phyloP scores from a whole-genome alignment of 2,888 invertebrate genomes.

The Acrobasis suavella region DNA sequence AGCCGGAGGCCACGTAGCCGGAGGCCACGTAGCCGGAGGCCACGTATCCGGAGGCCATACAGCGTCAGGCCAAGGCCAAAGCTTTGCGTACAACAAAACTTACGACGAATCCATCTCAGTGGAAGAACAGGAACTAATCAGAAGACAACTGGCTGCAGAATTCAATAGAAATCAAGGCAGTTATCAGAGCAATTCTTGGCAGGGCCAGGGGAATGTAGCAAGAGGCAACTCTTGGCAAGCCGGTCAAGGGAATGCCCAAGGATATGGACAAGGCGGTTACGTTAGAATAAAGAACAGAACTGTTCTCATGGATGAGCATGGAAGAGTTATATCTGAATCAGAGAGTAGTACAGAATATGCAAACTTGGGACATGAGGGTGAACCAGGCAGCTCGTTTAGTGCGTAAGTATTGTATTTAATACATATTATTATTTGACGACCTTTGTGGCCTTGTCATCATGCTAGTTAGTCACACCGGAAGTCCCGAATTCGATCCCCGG shows the following conservation, averaged over 20 bases:
- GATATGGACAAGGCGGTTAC: conserved; percentile 47
- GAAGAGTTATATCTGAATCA: conserved; percentile 70
- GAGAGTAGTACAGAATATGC: conserved; percentile 80
- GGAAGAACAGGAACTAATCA: conserved; percentile 61
- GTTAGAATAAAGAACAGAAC: conserved; percentile 61
- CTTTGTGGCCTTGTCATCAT: too few species aligned
- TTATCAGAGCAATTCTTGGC: conserved; percentile 17
- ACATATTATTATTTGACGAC: too few species aligned
- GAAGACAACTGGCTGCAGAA: conserved; percentile 47
- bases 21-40: conserved; percentile 37
- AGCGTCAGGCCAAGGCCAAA: conserved; percentile 38
- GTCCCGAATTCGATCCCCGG: too few species aligned
- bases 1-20: conserved; percentile 25
- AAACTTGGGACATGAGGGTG: conserved; percentile 69
- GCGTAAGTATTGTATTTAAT: conserved; percentile 51
- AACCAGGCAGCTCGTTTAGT: conserved; percentile 71
- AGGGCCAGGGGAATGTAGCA: conserved; percentile 25
- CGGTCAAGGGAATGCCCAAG: conserved; percentile 34
- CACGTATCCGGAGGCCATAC: conserved; percentile 34
- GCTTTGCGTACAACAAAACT: conserved; percentile 48
- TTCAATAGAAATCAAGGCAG: conserved; percentile 35
- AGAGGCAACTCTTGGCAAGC: conserved; percentile 19
- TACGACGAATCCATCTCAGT: conserved; percentile 51
- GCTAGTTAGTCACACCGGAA: too few species aligned
- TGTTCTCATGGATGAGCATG: conserved; percentile 63